A percentile compares a stretch with the other conserved stretches of the same genome.
Evolutionary conservation across 2,797 vertebrate genomes (phyloP).

Genomic region (Pteropus rufus): DNA sequence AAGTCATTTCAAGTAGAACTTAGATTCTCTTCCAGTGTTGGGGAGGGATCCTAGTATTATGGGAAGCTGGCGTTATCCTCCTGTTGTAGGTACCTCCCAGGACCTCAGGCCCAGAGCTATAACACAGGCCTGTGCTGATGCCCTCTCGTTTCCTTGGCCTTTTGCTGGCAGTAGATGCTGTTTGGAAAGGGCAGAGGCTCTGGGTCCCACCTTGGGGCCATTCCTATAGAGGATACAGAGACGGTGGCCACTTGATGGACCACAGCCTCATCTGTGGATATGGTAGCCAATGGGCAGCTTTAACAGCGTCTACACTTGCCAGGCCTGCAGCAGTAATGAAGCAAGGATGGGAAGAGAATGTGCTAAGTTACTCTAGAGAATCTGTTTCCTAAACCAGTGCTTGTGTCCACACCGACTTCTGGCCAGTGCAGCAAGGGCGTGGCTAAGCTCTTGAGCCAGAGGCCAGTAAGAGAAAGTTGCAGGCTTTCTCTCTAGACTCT

Average conservation of each 20-base stretch:
- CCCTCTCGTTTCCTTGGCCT: not conserved
- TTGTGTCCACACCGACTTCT: not conserved
- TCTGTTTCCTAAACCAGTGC: not conserved
- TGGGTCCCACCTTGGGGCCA: not conserved
- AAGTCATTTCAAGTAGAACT: not conserved
- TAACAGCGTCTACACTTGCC: not conserved
- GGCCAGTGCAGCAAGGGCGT: not conserved
- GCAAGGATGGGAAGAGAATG: not conserved
- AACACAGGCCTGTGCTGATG: not conserved
- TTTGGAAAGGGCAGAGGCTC: not conserved
- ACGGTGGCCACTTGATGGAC: not conserved
- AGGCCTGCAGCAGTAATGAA: not conserved
- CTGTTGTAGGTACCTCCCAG: not conserved
- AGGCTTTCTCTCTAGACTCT: not conserved
- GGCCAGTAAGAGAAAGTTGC: not conserved
- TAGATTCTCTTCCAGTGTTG: not conserved
- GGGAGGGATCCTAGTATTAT: not conserved
- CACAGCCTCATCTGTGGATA: not conserved
- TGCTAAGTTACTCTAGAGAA: not conserved
- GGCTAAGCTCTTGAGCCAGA: not conserved
- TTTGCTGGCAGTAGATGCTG: not conserved
- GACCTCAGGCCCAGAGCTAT: accelerated
- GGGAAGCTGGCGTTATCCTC: not conserved
- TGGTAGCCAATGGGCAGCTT: not conserved
- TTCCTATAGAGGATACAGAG: not conserved